Evolutionary conservation across 2,797 vertebrate species (phyloP).

Genomic region (Bucorvus abyssinicus): DNA sequence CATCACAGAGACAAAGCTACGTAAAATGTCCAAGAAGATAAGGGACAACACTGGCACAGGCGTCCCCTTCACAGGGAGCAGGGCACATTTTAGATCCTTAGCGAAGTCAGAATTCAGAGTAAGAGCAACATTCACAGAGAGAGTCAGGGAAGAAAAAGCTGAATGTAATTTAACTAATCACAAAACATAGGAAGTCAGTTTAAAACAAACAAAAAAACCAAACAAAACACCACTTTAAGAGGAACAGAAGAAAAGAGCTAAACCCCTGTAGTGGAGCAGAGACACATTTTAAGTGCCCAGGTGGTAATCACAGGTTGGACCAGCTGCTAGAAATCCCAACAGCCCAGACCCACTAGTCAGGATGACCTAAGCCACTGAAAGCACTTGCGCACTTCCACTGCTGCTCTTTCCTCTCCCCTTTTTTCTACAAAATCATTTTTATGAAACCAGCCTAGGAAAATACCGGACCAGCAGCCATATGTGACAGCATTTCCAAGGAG

Average conservation of each 20-base stretch:
- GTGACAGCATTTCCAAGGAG: neutral
- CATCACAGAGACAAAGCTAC: neutral
- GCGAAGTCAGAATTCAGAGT: neutral
- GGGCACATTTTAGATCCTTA: neutral
- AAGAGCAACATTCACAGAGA: neutral
- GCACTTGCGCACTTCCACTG: neutral
- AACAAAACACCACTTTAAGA: neutral
- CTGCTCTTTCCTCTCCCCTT: neutral
- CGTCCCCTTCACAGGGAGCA: rapidly evolving
- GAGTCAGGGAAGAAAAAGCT: neutral
- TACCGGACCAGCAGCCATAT: neutral
- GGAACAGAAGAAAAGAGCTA: neutral
- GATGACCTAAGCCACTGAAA: neutral
- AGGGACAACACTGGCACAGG: neutral
- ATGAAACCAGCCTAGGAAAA: neutral
- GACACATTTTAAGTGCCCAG: neutral
- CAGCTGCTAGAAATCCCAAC: neutral
- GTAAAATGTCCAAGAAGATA: neutral
- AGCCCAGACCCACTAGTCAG: neutral
- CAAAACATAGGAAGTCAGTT: neutral
- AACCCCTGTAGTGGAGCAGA: neutral
- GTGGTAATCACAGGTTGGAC: neutral
- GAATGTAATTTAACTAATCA: neutral
- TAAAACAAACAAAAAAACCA: neutral
- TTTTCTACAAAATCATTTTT: neutral